These are phyloP conservation scores for Drosophila pandora DNA, from an alignment of 1,140 invertebrate species.

Conservation along the genomic window DNA sequence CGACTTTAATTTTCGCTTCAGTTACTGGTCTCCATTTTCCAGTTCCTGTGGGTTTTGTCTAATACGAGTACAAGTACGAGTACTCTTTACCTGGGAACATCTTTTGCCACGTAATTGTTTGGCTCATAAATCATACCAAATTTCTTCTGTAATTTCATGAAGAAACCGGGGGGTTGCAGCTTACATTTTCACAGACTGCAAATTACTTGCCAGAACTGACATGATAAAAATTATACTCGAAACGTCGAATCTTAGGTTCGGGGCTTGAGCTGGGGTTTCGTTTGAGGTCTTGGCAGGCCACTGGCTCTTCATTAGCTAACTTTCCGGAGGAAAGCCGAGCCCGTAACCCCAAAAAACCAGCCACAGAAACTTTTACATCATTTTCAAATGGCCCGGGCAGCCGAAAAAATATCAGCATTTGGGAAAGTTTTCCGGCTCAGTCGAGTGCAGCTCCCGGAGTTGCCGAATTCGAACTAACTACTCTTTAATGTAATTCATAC, in stretches of 20 bases:
- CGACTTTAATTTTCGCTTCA: constrained; percentile 79
- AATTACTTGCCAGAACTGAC: constrained; percentile 51
- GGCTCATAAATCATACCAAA: constrained; percentile 72
- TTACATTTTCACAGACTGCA: constrained; percentile 59
- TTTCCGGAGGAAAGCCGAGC: constrained; percentile 5
- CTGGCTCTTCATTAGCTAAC: constrained; percentile 43
- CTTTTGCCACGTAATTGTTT: constrained; percentile 72
- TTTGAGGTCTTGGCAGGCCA: constrained; percentile 40
- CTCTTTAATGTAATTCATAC: constrained; percentile 81
- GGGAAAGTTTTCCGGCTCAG: constrained; percentile 38
- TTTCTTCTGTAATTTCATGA: constrained; percentile 71
- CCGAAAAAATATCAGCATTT: constrained; percentile 34
- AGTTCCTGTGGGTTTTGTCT: constrained; percentile 23
- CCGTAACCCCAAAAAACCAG: neutral
- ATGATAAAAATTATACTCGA: constrained; percentile 5
- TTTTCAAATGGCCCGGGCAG: constrained; percentile 30
- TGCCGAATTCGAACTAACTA: constrained; percentile 71
- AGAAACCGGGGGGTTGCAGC: neutral
- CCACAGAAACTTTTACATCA: constrained; percentile 52
- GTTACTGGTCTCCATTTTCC: constrained; percentile 38
- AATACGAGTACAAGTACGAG: constrained; percentile 21
- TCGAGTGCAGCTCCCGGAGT: constrained; percentile 22
- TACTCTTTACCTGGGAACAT: constrained; percentile 68
- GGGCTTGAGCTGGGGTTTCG: constrained; percentile 7
- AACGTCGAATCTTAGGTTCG: neutral